phyloP scores from a whole-genome alignment of 2,113 vertebrate species.

The Antechinus flavipes region DNA sequence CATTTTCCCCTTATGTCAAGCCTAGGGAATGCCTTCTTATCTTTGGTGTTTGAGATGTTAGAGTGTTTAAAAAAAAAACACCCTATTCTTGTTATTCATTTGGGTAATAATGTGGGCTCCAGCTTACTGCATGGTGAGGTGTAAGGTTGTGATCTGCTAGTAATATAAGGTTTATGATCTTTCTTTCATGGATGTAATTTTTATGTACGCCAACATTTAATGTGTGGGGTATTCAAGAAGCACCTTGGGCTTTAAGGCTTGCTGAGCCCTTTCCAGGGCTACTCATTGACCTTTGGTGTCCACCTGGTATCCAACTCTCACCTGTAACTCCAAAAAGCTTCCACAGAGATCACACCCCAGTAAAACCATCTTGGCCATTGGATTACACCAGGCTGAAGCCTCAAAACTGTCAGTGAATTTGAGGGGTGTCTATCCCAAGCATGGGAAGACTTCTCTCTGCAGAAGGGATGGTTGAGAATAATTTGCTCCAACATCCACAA shows the following conservation, averaged over 20 bases:
- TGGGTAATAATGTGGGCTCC: neutral
- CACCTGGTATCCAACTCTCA: neutral
- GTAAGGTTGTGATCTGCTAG: no score
- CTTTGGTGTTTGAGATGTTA: neutral
- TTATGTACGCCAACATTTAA: no score
- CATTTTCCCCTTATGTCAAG: neutral
- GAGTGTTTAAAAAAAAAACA: conserved; percentile 1
- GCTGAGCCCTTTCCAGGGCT: neutral
- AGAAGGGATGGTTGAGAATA: neutral
- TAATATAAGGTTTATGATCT: no score
- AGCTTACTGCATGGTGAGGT: neutral
- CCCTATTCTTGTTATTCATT: neutral
- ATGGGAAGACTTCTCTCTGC: neutral
- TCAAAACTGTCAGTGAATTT: neutral
- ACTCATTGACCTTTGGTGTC: neutral
- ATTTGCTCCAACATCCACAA: neutral
- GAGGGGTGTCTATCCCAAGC: neutral
- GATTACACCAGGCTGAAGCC: neutral
- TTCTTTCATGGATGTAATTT: no score
- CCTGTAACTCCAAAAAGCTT: neutral
- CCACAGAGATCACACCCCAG: neutral
- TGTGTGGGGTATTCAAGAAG: neutral
- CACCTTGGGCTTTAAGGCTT: neutral
- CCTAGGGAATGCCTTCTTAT: neutral
- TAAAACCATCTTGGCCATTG: neutral